A percentile compares a stretch with the other conserved stretches of the same genome.
Evolutionary conservation across 2,113 vertebrate genomes (phyloP).

Genomic region (Neomonachus schauinslandi): DNA sequence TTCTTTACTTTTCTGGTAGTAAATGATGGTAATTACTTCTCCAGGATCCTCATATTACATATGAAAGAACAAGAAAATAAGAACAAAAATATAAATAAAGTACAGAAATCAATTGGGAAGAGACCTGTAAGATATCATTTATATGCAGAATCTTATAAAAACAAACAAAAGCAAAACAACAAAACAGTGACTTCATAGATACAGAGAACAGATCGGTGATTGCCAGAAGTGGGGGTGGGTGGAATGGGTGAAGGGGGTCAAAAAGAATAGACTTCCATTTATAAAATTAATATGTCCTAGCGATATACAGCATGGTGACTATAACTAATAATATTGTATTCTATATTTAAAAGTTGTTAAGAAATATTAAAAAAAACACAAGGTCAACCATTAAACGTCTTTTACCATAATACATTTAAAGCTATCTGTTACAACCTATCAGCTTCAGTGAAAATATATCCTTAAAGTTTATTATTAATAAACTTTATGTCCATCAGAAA

Average conservation of each 20-base stretch:
- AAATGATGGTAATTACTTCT: not conserved
- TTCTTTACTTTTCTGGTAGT: not conserved
- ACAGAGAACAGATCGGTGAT: not conserved
- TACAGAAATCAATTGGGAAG: not conserved
- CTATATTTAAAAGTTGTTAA: not conserved
- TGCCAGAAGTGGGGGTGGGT: not conserved
- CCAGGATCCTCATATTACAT: not conserved
- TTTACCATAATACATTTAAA: not conserved
- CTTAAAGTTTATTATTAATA: not conserved
- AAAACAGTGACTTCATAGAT: not conserved
- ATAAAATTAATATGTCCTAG: not conserved
- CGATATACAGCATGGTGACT: not conserved
- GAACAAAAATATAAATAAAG: not conserved
- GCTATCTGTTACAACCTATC: not conserved
- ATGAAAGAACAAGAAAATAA: not conserved
- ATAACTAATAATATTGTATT: not conserved
- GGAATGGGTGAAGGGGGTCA: not conserved
- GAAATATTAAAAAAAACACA: not conserved
- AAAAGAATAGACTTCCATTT: not conserved
- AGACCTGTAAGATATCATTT: not conserved
- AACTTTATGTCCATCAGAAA: too few species aligned
- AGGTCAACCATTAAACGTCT: not conserved
- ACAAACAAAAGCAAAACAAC: not conserved
- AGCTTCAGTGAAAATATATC: not conserved
- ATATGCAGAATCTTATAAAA: not conserved